Conservation (phyloP, 2,113 vertebrate genomes). For the Pteruthius melanotis region DNA sequence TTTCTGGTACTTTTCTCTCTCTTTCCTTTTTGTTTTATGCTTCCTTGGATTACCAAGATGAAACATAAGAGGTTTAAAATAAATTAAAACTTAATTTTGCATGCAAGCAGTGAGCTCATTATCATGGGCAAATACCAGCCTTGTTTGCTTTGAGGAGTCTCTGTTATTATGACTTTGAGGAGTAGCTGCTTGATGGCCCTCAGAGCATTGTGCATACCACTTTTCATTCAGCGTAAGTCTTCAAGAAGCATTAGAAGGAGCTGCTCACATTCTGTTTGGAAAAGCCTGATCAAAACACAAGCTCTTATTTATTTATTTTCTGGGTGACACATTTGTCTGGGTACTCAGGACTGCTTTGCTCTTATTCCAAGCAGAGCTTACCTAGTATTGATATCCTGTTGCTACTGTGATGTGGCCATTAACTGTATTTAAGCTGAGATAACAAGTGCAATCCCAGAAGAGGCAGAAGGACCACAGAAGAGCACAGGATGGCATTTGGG, state of each 20-base stretch:
- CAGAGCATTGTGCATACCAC: not conserved
- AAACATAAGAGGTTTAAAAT: constrained; percentile 23
- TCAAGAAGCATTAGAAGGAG: not conserved
- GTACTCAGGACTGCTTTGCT: not conserved
- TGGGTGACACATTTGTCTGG: not conserved
- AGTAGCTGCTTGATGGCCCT: constrained; percentile 10
- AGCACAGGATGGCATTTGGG: not conserved
- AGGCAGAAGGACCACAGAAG: not conserved
- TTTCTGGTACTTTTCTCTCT: not conserved
- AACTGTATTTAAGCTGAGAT: not conserved
- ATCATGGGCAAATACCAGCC: constrained; percentile 4
- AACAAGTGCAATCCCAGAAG: not conserved
- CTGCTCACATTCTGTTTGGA: not conserved
- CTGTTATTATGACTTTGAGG: constrained; percentile 33
- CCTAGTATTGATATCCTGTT: not conserved
- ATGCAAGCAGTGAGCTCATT: constrained; percentile 10
- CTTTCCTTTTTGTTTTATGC: not conserved
- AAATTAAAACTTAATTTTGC: constrained; percentile 31
- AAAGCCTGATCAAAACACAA: not conserved
- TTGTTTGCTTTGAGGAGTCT: constrained; percentile 19
- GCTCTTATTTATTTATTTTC: not conserved
- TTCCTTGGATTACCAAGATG: constrained; percentile 29
- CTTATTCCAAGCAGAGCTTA: not conserved
- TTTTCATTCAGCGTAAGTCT: constrained; percentile 12
- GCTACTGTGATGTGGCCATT: not conserved